Percentiles rank a stretch among this genome's conserved stretches.
phyloP scores from a whole-genome alignment of 2,113 vertebrate genomes.

The Formicarius rufipectus region DNA sequence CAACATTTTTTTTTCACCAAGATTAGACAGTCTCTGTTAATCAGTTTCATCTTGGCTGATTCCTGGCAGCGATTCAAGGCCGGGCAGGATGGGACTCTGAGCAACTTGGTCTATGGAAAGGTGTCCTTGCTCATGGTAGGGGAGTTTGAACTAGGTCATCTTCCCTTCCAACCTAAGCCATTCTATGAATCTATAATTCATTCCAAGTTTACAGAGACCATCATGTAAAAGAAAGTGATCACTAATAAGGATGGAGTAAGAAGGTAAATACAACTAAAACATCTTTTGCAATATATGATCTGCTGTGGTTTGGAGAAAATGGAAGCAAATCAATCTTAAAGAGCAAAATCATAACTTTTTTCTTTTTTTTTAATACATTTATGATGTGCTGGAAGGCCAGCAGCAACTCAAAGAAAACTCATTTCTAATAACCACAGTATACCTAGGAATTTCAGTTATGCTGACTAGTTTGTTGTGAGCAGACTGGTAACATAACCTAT shows the following conservation, averaged over 20 bases:
- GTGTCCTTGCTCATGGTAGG: not conserved
- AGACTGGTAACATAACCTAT: not conserved
- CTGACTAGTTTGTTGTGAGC: not conserved
- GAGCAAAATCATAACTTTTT: rapidly evolving
- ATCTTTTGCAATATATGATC: not conserved
- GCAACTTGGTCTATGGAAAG: not conserved
- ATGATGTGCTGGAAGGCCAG: not conserved
- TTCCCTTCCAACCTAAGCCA: not conserved
- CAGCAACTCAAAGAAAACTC: not conserved
- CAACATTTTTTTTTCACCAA: too few species aligned
- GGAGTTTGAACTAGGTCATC: not conserved
- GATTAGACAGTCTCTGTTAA: too few species aligned
- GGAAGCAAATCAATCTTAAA: not conserved
- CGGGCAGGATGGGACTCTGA: not conserved
- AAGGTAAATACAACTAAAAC: not conserved
- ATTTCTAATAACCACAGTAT: not conserved
- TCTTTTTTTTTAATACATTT: not conserved
- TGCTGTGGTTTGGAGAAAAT: not conserved
- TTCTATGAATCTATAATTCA: too few species aligned
- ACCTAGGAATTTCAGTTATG: slow-evolving; percentile 32
- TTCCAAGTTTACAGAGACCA: not conserved
- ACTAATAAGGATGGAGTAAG: not conserved
- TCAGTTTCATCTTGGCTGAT: not conserved
- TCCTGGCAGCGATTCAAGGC: not conserved
- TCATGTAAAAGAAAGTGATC: not conserved